A percentile compares a stretch with the other conserved stretches of the same genome.
Evolutionary conservation across 64 coral and sea anemone genomes (phyloP).

Genomic region (Montipora sp.): DNA sequence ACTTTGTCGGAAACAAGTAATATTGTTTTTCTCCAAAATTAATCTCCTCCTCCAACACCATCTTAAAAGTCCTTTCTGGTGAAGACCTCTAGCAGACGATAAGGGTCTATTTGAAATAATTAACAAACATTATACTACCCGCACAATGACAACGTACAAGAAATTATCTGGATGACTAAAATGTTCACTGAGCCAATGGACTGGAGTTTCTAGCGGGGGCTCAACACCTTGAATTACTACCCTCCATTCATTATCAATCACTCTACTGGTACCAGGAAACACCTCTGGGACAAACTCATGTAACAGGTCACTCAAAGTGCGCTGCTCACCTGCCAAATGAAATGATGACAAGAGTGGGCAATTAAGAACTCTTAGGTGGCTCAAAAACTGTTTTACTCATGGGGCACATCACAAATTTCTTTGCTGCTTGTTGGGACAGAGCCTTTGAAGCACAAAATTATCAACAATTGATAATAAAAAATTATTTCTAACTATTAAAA

Average conservation of each 20-base stretch:
- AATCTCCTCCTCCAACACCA: too few species aligned
- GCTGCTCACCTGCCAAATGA: constrained; percentile 69
- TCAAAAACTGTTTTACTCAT: not conserved
- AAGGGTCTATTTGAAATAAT: too few species aligned
- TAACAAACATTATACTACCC: not conserved
- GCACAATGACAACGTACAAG: constrained; percentile 84
- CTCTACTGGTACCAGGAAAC: constrained; percentile 46
- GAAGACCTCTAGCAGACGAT: too few species aligned
- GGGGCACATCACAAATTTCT: too few species aligned
- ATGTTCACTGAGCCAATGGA: constrained; percentile 99
- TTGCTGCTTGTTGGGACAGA: too few species aligned
- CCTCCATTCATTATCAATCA: constrained; percentile 76
- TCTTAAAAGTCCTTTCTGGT: too few species aligned
- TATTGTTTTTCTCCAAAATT: too few species aligned
- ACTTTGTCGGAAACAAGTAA: too few species aligned
- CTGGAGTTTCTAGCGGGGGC: constrained; percentile 90
- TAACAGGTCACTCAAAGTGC: constrained; percentile 76
- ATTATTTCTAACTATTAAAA: too few species aligned
- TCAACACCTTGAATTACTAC: constrained; percentile 95
- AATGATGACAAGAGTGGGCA: not conserved
- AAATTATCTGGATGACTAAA: constrained; percentile 99
- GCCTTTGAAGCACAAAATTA: too few species aligned
- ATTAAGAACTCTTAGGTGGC: not conserved
- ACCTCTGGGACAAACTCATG: constrained; percentile 74
- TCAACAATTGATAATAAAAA: too few species aligned